Percentiles rank a stretch among this genome's conserved stretches.
Conservation (phyloP, 2,888 invertebrate species). For the Pomacea canaliculata region DNA sequence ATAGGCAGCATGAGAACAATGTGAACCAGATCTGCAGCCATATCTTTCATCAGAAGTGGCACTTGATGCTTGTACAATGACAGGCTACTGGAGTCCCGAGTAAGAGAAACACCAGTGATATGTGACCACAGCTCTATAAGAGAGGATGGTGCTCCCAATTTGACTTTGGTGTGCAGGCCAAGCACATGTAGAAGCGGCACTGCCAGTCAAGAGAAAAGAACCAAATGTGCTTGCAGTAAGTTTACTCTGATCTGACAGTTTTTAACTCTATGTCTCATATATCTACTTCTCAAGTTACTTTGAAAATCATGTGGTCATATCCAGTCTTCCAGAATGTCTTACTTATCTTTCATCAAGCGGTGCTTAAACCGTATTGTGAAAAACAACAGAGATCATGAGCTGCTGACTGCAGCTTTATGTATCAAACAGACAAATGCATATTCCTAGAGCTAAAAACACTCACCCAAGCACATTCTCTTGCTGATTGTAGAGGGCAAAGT, state of each 20-base stretch:
- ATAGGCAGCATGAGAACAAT: slow-evolving; percentile 87
- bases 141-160: slow-evolving; percentile 72
- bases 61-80: slow-evolving; percentile 74
- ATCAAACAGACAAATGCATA: too few relatives aligned
- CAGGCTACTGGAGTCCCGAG: slow-evolving; percentile 47
- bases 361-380: too few relatives aligned
- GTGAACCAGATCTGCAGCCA: slow-evolving; percentile 87
- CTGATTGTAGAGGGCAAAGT: slow-evolving; percentile 36
- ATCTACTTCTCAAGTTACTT: too few relatives aligned
- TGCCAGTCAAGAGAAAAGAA: slow-evolving; percentile 67
- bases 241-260: too few relatives aligned
- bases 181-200: slow-evolving; percentile 90
- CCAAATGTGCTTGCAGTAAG: not conserved
- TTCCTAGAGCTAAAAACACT: slow-evolving; percentile 29
- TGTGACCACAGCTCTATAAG: slow-evolving; percentile 67
- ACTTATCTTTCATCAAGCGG: too few relatives aligned
- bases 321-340: too few relatives aligned
- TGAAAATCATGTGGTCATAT: too few relatives aligned
- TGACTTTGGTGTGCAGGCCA: slow-evolving; percentile 85
- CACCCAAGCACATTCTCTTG: slow-evolving; percentile 54
- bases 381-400: too few relatives aligned
- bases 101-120: slow-evolving; percentile 63
- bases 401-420: too few relatives aligned
- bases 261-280: too few relatives aligned
- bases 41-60: slow-evolving; percentile 89